These are phyloP conservation scores for Cotesia vestalis DNA, from an alignment of 1,140 invertebrate species.

Conservation along the genomic window DNA sequence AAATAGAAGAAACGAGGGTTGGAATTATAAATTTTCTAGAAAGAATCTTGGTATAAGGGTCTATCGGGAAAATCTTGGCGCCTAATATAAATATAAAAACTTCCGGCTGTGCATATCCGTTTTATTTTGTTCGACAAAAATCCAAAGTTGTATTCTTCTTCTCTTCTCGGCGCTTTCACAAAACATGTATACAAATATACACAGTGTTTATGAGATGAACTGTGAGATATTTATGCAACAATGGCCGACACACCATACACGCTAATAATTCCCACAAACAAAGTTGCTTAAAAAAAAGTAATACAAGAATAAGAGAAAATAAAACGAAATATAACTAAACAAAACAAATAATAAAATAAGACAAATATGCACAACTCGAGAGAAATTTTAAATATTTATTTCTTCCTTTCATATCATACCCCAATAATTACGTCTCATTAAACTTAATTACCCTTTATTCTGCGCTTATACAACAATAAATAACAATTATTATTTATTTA, in stretches of 20 bases:
- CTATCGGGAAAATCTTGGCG: neutral
- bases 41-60: neutral
- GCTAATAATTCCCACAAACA: constrained; percentile 31
- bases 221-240: constrained; percentile 34
- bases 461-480: no score
- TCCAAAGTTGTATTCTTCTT: neutral
- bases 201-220: constrained; percentile 20
- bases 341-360: neutral
- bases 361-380: no score
- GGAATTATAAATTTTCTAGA: no score
- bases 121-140: no score
- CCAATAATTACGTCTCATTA: no score
- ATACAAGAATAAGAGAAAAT: neutral
- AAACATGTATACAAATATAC: neutral
- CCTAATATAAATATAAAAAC: constrained; percentile 5
- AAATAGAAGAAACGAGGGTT: no score
- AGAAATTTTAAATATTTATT: no score
- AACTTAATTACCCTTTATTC: no score
- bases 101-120: constrained; percentile 10
- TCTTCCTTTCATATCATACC: no score
- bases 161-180: constrained; percentile 28
- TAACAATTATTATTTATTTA: no score
- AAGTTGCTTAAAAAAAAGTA: neutral
- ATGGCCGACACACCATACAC: constrained; percentile 22
- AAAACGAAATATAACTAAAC: constrained; percentile 1